Percentiles rank a stretch among this genome's conserved stretches.
Evolutionary conservation across 1,140 invertebrate genomes (phyloP).

Genomic region (Leptinotarsa defecta): DNA sequence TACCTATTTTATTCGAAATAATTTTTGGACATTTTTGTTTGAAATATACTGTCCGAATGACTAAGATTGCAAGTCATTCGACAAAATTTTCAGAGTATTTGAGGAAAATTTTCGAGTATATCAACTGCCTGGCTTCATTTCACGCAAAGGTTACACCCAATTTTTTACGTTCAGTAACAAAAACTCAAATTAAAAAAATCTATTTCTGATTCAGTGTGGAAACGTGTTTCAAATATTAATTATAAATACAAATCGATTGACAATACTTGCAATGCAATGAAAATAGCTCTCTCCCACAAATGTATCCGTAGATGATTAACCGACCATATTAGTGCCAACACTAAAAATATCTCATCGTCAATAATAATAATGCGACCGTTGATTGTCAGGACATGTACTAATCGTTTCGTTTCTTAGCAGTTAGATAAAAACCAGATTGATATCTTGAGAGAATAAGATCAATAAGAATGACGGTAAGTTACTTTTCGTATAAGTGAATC

Average conservation of each 20-base stretch:
- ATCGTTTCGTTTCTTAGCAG: conserved; percentile 15
- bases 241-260: background rate
- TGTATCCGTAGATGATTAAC: background rate
- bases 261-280: background rate
- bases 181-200: background rate
- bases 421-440: conserved; percentile 28
- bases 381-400: conserved; percentile 26
- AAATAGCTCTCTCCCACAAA: background rate
- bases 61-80: no score
- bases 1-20: no score
- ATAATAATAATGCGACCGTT: conserved; percentile 25
- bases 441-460: conserved; percentile 22
- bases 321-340: conserved; percentile 16
- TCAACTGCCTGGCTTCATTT: background rate
- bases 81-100: no score
- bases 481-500: conserved; percentile 34
- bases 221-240: no score
- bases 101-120: no score
- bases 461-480: conserved; percentile 27
- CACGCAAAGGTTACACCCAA: background rate
- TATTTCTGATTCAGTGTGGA: background rate
- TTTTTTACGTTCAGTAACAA: background rate
- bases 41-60: no score
- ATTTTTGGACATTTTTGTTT: no score
- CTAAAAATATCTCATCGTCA: conserved; percentile 25